Base-by-base conservation (phyloP, 2,113 vertebrate species). In the Suncus etruscus region DNA sequence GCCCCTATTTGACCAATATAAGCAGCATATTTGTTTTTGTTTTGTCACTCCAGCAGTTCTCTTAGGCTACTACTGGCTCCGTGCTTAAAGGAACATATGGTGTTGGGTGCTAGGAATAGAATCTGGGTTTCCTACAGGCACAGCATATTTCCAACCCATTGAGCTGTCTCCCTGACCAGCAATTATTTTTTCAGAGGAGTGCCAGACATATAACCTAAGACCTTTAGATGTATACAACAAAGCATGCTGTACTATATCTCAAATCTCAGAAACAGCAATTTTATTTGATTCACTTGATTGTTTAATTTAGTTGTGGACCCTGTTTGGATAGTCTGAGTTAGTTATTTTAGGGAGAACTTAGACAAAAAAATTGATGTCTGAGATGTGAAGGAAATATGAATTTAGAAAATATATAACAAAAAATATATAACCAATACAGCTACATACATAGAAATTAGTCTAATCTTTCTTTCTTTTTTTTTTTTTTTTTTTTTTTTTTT, bases 341-440 rank as follows among this genome's bases (percentile, higher is more conserved):
- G 48, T 85, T 83, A 73, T 89, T 91, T 80, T 83, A 83, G 29
- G 47, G 25, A 61, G 86, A 79, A 39, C 39, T 86, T 65, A 86
- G 69, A 6, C 22, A 51, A 87, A 58, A 90, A 80, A 84, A 83
- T 58, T 79, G 61, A 50, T 76, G 65, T 39, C 39, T 39, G 39
- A 39, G 39, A 39, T 76, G n/a, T 70, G 11, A 91, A 82, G 50
- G 66, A 79, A 88, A 66, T 54, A 74, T 25, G 15, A 15, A 79
- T 91, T 69, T 86, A 76, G 58, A 54, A 14, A 74, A 47, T 74
- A 73, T 74, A 27, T 75, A 85, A 78, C 70, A n/a, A n/a, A 54
- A 14, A 74, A 47, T 74, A 73, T 74, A 27, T 75, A 85, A 78
- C 70, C 65, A 75, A n/a, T 91, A n/a, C 18, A 76, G 45, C 73